Conservation (phyloP, 2,888 invertebrate species). For the Rhodophaea formosa region DNA sequence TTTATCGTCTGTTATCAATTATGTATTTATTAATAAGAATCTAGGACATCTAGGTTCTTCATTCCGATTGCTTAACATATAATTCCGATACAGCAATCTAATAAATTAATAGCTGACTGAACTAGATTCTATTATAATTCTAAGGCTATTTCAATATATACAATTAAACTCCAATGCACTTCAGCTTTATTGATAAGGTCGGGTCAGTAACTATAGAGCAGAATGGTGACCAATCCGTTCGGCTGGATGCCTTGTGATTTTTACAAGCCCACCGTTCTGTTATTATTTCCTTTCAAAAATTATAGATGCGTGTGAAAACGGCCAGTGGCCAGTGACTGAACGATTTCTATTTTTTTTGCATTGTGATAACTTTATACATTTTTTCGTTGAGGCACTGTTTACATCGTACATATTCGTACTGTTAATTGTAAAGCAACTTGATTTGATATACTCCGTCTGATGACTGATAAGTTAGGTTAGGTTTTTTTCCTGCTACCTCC, state of each 20-base stretch:
- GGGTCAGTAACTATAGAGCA: constrained; percentile 8
- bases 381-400: background rate
- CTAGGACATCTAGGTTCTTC: no score
- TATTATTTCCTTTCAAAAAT: constrained; percentile 19
- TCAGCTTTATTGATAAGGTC: constrained; percentile 15
- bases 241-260: constrained; percentile 21
- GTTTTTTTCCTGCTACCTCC: no score
- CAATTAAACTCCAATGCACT: constrained; percentile 5
- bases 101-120: background rate
- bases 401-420: no score
- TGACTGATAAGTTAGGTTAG: no score
- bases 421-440: no score
- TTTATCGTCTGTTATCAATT: no score
- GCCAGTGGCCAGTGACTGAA: background rate
- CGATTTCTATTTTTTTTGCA: background rate
- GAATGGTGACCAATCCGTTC: constrained; percentile 11
- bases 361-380: background rate
- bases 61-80: background rate
- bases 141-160: background rate
- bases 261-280: constrained; percentile 16
- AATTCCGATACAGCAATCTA: background rate
- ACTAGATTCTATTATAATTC: background rate
- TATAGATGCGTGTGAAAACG: constrained; percentile 11
- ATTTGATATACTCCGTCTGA: no score
- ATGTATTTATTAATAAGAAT: no score